These are phyloP conservation scores for Phalacrocorax pelagicus DNA, from an alignment of 2,113 vertebrate species.

Conservation along the genomic window DNA sequence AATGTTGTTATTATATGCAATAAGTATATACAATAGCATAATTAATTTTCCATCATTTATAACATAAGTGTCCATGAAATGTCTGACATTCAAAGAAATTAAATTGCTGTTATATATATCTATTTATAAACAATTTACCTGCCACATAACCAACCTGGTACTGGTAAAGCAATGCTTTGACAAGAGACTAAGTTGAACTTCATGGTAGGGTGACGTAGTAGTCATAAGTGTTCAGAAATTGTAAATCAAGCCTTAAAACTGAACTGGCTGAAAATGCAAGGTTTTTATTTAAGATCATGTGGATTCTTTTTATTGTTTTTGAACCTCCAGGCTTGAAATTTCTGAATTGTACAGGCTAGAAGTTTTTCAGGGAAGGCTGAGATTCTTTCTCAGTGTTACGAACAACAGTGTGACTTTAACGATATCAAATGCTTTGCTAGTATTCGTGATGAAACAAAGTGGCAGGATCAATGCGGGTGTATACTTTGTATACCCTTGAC, in stretches of 20 bases:
- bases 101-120: background rate
- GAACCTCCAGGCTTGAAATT: background rate
- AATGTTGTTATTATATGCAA: background rate
- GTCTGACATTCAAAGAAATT: background rate
- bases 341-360: background rate
- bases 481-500: background rate
- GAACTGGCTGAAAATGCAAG: background rate
- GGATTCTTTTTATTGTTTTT: background rate
- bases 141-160: background rate
- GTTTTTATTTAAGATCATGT: background rate
- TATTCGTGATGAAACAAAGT: background rate
- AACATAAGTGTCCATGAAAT: background rate
- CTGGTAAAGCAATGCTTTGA: background rate
- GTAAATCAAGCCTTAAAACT: background rate
- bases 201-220: background rate
- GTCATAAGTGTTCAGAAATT: background rate
- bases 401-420: background rate
- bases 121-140: background rate
- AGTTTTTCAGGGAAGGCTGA: background rate
- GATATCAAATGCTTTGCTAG: background rate
- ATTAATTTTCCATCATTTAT: background rate
- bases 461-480: background rate
- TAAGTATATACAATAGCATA: background rate
- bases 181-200: background rate
- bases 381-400: background rate